Evolutionary conservation across 2,888 invertebrate genomes (phyloP).

Genomic region (Sminthurinus aureus): DNA sequence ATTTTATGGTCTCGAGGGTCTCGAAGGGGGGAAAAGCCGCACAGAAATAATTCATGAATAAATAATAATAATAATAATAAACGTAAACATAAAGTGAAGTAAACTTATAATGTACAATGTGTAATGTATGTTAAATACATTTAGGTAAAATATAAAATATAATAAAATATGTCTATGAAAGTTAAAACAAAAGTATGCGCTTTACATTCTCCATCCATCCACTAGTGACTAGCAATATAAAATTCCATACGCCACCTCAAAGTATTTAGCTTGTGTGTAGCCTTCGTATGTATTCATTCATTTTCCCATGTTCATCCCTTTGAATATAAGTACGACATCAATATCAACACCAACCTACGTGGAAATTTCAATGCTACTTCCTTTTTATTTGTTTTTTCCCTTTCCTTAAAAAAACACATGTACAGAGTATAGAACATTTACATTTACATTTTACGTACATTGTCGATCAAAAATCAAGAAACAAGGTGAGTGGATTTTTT

Average conservation of each 20-base stretch:
- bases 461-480: no score
- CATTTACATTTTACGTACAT: no score
- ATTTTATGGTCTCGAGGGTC: slow-evolving; percentile 29
- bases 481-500: no score
- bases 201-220: neutral
- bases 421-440: no score
- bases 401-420: no score
- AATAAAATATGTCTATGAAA: neutral
- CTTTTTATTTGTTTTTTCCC: slow-evolving; percentile 6
- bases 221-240: neutral
- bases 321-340: no score
- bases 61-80: no score
- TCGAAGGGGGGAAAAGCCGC: slow-evolving; percentile 25
- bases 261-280: no score
- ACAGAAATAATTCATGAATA: slow-evolving; percentile 32
- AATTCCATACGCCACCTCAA: no score
- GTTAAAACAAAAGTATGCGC: neutral
- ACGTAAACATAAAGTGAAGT: no score
- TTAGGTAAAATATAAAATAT: neutral
- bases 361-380: slow-evolving; percentile 1
- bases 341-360: neutral
- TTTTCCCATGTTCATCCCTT: no score
- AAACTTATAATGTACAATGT: neutral
- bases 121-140: neutral
- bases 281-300: no score